Conservation (phyloP, 2,888 invertebrate species). For the Ischnura elegans region DNA sequence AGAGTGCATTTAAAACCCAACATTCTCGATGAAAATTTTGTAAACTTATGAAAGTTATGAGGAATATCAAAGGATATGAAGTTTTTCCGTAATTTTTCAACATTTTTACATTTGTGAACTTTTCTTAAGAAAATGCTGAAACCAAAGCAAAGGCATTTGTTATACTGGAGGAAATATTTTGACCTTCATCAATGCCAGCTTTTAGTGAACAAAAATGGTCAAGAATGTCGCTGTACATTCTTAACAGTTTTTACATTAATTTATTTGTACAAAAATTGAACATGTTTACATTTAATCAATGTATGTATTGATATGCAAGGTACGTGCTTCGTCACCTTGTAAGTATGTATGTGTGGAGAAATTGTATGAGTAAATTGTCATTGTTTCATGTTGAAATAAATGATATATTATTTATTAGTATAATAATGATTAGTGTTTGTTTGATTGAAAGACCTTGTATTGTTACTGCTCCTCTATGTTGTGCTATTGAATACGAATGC, state of each 20-base stretch:
- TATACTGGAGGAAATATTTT: conserved; percentile 42
- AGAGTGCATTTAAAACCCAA: conserved; percentile 52
- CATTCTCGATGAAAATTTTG: conserved; percentile 52
- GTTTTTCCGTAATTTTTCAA: conserved; percentile 62
- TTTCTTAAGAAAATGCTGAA: conserved; percentile 56
- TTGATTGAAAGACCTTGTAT: no score
- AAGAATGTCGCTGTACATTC: conserved; percentile 39
- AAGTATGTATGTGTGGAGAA: conserved; percentile 53
- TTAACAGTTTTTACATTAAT: conserved; percentile 54
- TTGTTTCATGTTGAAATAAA: conserved; percentile 67
- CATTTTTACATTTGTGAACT: conserved; percentile 57
- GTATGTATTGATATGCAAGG: conserved; percentile 57
- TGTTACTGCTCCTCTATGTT: no score
- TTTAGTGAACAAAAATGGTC: conserved; percentile 47
- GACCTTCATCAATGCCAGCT: conserved; percentile 61
- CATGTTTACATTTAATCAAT: conserved; percentile 65
- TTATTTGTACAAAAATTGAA: conserved; percentile 66
- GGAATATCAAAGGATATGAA: background rate
- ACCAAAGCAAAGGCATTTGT: conserved; percentile 59
- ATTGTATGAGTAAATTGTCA: conserved; percentile 61
- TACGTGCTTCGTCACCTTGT: conserved; percentile 58
- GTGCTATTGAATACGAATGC: no score
- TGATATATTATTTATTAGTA: conserved; percentile 63
- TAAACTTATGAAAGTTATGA: conserved; percentile 38
- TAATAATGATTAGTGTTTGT: background rate